These are phyloP conservation scores for Bufotes viridis DNA, from an alignment of 2,797 vertebrate species.

Conservation along the genomic window DNA sequence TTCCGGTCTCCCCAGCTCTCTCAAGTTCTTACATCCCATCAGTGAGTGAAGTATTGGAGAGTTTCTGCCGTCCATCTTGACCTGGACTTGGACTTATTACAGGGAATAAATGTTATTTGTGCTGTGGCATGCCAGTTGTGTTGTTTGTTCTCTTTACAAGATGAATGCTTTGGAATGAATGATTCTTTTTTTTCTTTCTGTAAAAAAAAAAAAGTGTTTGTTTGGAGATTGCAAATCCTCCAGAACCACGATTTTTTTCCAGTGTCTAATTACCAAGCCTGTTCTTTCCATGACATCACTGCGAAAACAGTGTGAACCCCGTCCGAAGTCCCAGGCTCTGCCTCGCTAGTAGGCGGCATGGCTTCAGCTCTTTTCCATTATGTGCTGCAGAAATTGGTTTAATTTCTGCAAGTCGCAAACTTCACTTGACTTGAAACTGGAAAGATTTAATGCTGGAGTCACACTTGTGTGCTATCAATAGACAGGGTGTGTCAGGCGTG, in stretches of 20 bases:
- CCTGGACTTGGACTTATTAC: neutral
- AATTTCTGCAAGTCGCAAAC: conserved; percentile 61
- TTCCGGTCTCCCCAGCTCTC: neutral
- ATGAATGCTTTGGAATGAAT: neutral
- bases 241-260: conserved; percentile 65
- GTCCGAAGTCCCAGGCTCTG: conserved; percentile 61
- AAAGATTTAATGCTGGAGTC: conserved; percentile 62
- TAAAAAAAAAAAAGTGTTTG: conserved; percentile 60
- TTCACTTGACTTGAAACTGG: conserved; percentile 67
- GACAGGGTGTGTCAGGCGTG: neutral
- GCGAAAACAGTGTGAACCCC: conserved; percentile 62
- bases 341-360: conserved; percentile 53
- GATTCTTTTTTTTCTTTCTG: conserved; percentile 30
- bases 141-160: neutral
- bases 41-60: neutral
- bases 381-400: conserved; percentile 58
- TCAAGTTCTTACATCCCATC: neutral
- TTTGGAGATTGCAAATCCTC: conserved; percentile 70
- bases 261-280: conserved; percentile 64
- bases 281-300: conserved; percentile 77
- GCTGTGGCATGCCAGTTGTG: neutral
- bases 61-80: neutral
- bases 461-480: neutral
- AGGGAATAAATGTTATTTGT: neutral
- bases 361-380: conserved; percentile 63